Conservation (phyloP, 1,140 invertebrate genomes). For the Atta colombica region DNA sequence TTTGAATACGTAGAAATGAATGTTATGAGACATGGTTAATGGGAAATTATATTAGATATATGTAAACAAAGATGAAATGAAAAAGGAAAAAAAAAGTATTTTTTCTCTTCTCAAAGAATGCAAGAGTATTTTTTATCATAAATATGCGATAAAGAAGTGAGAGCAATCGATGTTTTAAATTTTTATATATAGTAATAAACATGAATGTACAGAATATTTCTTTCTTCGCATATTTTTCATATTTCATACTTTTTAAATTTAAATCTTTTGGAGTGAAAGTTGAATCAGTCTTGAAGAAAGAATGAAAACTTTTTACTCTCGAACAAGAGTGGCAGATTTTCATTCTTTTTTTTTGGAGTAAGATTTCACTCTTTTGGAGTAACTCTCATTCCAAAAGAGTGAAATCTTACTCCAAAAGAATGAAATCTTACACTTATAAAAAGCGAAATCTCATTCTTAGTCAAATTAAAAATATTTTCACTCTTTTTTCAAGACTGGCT, state of each 20-base stretch:
- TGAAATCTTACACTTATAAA: no score
- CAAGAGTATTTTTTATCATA: background rate
- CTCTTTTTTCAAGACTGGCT: no score
- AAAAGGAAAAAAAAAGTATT: background rate
- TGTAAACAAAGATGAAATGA: background rate
- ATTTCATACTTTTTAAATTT: background rate
- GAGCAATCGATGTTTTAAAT: background rate
- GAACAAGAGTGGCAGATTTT: no score
- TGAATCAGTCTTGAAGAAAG: no score
- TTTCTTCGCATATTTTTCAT: background rate
- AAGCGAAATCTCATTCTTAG: no score
- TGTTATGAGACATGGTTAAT: background rate
- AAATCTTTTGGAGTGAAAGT: no score
- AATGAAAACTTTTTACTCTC: no score
- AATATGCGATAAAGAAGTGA: background rate
- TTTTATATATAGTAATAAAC: background rate
- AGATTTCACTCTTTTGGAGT: no score
- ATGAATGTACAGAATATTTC: background rate
- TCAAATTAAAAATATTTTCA: no score
- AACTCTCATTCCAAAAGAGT: no score
- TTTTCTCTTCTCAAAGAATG: background rate
- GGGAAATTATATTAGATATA: slow-evolving; percentile 4
- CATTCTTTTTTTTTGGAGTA: no score
- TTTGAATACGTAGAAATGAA: slow-evolving; percentile 13
- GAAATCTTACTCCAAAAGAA: no score